Evolutionary conservation across 2,888 invertebrate genomes (phyloP).

Genomic region (Drosophila maculinotata): DNA sequence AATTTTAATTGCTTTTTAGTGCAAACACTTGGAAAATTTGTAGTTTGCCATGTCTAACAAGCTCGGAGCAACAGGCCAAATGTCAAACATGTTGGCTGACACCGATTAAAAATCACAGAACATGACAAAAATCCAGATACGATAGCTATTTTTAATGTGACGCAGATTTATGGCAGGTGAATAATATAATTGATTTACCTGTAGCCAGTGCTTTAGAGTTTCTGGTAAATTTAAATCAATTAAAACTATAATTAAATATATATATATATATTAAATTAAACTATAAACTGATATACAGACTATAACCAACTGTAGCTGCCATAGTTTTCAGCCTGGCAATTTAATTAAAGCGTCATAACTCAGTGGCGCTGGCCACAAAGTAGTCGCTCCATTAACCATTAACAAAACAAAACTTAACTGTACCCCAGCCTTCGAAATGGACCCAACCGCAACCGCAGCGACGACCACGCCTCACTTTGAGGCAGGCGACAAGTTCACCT

Average conservation of each 20-base stretch:
- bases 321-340: not conserved
- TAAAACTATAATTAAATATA: no score
- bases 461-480: constrained; percentile 25
- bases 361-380: constrained; percentile 30
- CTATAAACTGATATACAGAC: not conserved
- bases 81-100: constrained; percentile 53
- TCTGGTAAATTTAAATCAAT: no score
- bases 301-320: not conserved
- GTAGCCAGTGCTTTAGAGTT: no score
- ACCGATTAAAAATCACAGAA: constrained; percentile 37
- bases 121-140: constrained; percentile 3
- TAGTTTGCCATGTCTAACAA: constrained; percentile 58
- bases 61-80: constrained; percentile 46
- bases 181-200: no score
- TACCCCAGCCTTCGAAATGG: constrained; percentile 6
- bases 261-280: no score
- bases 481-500: constrained; percentile 61
- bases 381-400: constrained; percentile 43
- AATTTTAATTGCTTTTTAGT: constrained; percentile 80
- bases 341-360: constrained; percentile 47
- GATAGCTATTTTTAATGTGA: not conserved
- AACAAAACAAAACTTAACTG: constrained; percentile 36
- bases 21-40: constrained; percentile 80
- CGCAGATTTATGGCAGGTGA: not conserved
- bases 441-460: constrained; percentile 48